Evolutionary conservation across 2,113 vertebrate species (phyloP).

Genomic region (Colaptes auratus): DNA sequence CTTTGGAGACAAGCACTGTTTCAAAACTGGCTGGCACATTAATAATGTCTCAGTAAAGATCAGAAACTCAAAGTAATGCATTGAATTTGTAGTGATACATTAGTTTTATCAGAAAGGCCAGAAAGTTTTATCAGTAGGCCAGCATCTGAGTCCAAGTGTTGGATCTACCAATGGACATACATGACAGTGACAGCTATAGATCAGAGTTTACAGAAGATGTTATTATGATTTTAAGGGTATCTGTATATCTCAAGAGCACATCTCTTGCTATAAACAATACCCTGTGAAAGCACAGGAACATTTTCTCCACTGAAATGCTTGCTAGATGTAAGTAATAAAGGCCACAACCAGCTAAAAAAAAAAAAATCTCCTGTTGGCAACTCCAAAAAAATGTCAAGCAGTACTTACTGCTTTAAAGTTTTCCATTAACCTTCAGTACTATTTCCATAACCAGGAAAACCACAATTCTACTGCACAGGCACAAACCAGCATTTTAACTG

Average conservation of each 20-base stretch:
- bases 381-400: background rate
- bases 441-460: background rate
- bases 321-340: background rate
- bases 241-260: too few relatives aligned
- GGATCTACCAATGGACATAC: background rate
- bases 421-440: background rate
- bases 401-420: background rate
- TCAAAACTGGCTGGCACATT: background rate
- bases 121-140: background rate
- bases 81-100: background rate
- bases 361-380: background rate
- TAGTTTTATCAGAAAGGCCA: background rate
- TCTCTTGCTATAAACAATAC: background rate
- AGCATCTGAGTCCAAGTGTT: background rate
- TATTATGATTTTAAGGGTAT: background rate
- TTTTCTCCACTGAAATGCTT: background rate
- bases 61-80: background rate
- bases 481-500: slow-evolving; percentile 30
- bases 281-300: background rate
- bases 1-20: background rate
- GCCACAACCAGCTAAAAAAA: too few relatives aligned
- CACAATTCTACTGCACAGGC: background rate
- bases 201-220: background rate
- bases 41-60: background rate
- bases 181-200: background rate